phyloP scores from a whole-genome alignment of 2,113 vertebrate species.

The Pristiophorus japonicus region DNA sequence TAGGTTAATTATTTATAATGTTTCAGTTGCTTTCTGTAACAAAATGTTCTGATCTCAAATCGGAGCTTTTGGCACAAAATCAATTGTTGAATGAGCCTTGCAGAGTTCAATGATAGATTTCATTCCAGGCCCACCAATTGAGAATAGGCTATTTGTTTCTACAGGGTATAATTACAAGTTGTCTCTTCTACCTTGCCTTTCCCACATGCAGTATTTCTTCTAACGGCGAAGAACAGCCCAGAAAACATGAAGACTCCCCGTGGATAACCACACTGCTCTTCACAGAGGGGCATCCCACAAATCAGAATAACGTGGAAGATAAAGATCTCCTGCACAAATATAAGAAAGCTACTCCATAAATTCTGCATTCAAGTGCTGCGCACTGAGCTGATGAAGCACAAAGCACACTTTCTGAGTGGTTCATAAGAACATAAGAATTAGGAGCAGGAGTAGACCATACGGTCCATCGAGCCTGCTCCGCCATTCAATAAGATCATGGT shows the following conservation, averaged over 20 bases:
- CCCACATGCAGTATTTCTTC: neutral
- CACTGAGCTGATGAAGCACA: neutral
- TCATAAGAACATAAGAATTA: too few relatives aligned
- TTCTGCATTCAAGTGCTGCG: neutral
- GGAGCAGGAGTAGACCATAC: too few relatives aligned
- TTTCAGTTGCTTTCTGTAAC: neutral
- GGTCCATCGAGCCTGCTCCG: too few relatives aligned
- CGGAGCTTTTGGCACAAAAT: conserved; percentile 3
- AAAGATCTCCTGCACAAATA: neutral
- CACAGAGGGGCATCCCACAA: neutral
- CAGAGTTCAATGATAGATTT: neutral
- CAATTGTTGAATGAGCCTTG: neutral
- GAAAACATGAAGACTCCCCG: neutral
- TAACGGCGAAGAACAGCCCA: neutral
- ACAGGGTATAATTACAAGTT: neutral
- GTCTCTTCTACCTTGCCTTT: neutral
- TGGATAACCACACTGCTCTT: neutral
- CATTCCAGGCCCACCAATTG: neutral
- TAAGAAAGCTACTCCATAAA: neutral
- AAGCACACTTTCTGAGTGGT: too few relatives aligned
- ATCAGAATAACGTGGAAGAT: neutral
- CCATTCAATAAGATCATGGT: too few relatives aligned
- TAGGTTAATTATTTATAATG: conserved; percentile 13
- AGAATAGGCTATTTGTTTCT: neutral
- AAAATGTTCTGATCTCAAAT: neutral